Base-by-base conservation (phyloP, 2,888 invertebrate genomes). In the Furcula furcula region DNA sequence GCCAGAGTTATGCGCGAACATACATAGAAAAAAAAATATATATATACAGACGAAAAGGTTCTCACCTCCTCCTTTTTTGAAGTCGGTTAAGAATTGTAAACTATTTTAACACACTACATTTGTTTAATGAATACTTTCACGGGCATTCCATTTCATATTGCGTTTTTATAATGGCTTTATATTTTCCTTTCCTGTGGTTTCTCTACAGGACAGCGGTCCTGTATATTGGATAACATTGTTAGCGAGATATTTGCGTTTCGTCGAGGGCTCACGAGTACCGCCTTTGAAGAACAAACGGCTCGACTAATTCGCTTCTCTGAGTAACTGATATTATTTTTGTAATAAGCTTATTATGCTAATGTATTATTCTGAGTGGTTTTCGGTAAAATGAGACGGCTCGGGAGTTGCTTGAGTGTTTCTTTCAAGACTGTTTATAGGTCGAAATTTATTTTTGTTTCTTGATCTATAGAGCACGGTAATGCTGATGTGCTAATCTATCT, bases 221-320 rank as follows among this genome's bases (percentile, higher is more conserved):
- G 25, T 38, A 46, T 66, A 63, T 68, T 57, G 47, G 53, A 62
- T 64, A 56, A 59, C 50, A 55, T 59, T 68, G 63, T 67, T 66
- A 62, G 61, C 65, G 60, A 61, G 55, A 65, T 68, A 67, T 65
- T 66, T 57, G 60, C 54, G 52, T 59, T 47, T 42, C 37, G 35
- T 48, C 52, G 25, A 21, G 21, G 21, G 21, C 10, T 57, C 46
- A 53, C 23, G 26, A 16, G 31, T 4, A 21, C 6, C 9, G 16
- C 30, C 36, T 42, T 46, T 48, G 52, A 55, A 35, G 36, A 55
- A 30, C 43, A 20, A 15, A 30, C 39, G 42, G 36, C 36, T 40
- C 25, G 12, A 6, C 31, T 25, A 42, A 34, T 32, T 45, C 13
- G 39, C 30, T 22, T 19, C 23, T 27, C 18, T 36, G 42, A 42